Evolutionary conservation across 2,113 vertebrate species (phyloP).

Genomic region (Muntiacus muntjak): DNA sequence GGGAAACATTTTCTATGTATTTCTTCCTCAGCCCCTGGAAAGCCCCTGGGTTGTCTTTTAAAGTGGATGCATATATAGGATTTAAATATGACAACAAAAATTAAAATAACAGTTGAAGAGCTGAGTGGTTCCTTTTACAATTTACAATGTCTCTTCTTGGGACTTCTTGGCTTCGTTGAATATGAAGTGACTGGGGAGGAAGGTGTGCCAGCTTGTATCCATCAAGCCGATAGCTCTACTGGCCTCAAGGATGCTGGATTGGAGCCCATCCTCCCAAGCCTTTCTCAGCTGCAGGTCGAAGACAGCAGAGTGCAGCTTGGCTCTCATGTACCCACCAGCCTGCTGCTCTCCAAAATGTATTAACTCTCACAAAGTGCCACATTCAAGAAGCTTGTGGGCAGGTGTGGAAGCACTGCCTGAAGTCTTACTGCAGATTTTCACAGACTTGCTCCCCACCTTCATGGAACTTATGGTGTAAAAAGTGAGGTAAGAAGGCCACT

Average conservation of each 20-base stretch:
- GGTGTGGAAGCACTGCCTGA: not conserved
- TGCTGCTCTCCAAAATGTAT: not conserved
- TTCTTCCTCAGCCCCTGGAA: not conserved
- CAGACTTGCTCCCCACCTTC: not conserved
- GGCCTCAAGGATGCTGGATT: not conserved
- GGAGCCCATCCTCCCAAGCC: not conserved
- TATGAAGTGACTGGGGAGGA: not conserved
- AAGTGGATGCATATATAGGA: not conserved
- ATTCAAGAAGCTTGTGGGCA: not conserved
- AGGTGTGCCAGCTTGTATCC: not conserved
- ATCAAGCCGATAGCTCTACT: not conserved
- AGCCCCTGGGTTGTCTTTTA: not conserved
- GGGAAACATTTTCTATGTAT: not conserved
- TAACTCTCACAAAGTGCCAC: not conserved
- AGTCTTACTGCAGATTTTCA: not conserved
- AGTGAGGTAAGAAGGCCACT: not conserved
- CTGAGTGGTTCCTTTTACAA: not conserved
- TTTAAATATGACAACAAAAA: not conserved
- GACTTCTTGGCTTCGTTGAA: not conserved
- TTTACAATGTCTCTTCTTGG: not conserved
- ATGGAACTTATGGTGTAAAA: not conserved
- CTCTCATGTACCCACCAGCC: accelerated
- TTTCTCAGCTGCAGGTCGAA: not conserved
- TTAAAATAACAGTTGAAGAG: not conserved
- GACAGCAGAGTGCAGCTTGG: accelerated